These are phyloP conservation scores for Apostichopus parvimensis DNA, from an alignment of 35 echinoderm and acorn worm genomes.

Conservation along the genomic window DNA sequence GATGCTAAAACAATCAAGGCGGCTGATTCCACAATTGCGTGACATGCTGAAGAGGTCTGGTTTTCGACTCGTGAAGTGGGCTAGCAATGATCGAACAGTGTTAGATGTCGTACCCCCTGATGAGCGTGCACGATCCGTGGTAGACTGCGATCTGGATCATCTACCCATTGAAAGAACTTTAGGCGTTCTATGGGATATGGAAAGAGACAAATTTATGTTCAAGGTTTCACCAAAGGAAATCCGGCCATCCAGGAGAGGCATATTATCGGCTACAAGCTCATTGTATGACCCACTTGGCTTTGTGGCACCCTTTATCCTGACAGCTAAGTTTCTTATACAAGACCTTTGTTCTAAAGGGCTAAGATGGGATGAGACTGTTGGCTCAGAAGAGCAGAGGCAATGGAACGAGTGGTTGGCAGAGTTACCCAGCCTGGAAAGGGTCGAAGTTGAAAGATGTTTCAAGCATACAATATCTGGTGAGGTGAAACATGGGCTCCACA, in stretches of 20 bases:
- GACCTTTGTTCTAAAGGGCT: constrained; percentile 30
- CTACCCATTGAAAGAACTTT: constrained; percentile 55
- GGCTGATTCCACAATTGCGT: constrained; percentile 7
- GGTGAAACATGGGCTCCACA: not conserved
- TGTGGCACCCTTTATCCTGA: constrained; percentile 36
- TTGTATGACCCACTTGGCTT: constrained; percentile 60
- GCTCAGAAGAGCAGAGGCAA: not conserved
- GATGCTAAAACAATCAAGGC: not conserved
- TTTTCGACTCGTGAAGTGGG: constrained; percentile 29
- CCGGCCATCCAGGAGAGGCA: constrained; percentile 38
- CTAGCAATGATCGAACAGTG: not conserved
- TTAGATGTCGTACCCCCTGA: not conserved
- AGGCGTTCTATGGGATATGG: constrained; percentile 40
- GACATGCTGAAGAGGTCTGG: not conserved
- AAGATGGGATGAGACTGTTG: constrained; percentile 45
- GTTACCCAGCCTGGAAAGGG: not conserved
- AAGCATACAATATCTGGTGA: constrained; percentile 15
- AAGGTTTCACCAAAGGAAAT: constrained; percentile 10
- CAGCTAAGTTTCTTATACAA: constrained; percentile 47
- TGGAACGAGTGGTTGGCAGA: constrained; percentile 44
- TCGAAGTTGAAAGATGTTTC: constrained; percentile 33
- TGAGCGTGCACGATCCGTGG: constrained; percentile 36
- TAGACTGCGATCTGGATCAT: constrained; percentile 24
- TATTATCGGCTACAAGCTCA: constrained; percentile 44
- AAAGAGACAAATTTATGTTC: constrained; percentile 41